These are phyloP conservation scores for Incurvaria masculella DNA, from an alignment of 2,888 invertebrate species.

Conservation along the genomic window DNA sequence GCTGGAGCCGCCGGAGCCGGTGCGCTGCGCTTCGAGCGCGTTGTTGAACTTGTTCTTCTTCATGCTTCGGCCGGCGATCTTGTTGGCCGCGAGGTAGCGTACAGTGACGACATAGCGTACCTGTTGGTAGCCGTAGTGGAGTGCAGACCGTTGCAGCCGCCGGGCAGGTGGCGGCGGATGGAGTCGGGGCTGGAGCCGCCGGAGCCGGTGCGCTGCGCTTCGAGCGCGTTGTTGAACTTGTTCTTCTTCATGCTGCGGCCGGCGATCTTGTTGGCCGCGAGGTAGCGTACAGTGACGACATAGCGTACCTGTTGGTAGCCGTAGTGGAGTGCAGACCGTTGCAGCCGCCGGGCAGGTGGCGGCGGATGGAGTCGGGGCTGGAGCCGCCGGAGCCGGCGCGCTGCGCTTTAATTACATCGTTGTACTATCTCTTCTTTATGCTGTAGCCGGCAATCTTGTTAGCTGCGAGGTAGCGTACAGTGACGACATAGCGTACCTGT, in stretches of 20 bases:
- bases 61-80: constrained; percentile 65
- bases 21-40: constrained; percentile 66
- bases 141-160: constrained; percentile 80
- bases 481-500: no score
- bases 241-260: constrained; percentile 63
- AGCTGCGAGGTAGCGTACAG: constrained; percentile 76
- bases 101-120: no score
- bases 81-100: constrained; percentile 79
- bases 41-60: constrained; percentile 70
- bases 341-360: constrained; percentile 67
- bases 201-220: constrained; percentile 68
- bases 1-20: constrained; percentile 72
- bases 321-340: constrained; percentile 78
- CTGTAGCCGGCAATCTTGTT: constrained; percentile 71
- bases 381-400: constrained; percentile 71
- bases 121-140: constrained; percentile 72
- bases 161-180: constrained; percentile 62
- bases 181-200: constrained; percentile 78
- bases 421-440: constrained; percentile 67
- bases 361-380: constrained; percentile 73
- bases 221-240: constrained; percentile 68
- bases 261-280: constrained; percentile 77
- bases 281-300: no score
- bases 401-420: constrained; percentile 64
- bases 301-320: constrained; percentile 63